phyloP scores from a whole-genome alignment of 2,888 invertebrate genomes.

The Lapara coniferarum region DNA sequence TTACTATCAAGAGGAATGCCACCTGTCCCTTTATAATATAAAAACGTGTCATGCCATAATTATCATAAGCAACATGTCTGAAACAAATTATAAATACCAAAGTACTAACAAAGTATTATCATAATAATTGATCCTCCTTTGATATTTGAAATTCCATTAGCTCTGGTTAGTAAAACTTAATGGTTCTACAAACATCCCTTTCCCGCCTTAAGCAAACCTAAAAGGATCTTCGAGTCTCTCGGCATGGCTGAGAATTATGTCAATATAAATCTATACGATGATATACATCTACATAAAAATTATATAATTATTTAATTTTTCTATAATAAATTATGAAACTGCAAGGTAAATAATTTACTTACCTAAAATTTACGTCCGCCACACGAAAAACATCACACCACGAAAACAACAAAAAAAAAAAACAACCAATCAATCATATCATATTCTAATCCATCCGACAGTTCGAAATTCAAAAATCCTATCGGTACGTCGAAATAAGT shows the following conservation, averaged over 20 bases:
- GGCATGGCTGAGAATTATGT: too few species aligned
- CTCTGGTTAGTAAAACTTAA: neutral
- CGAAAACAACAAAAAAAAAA: slow-evolving; percentile 27
- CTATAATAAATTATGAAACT: too few species aligned
- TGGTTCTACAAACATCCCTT: neutral
- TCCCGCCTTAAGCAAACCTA: neutral
- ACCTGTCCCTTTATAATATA: too few species aligned
- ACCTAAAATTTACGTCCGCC: slow-evolving; percentile 48
- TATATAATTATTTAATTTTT: too few species aligned
- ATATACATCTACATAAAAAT: too few species aligned
- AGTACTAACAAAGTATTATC: too few species aligned
- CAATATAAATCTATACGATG: too few species aligned
- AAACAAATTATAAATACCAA: neutral
- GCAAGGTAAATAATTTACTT: slow-evolving; percentile 32
- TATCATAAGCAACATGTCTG: too few species aligned
- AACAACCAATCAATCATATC: slow-evolving; percentile 29
- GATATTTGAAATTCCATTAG: neutral
- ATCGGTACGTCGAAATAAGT: slow-evolving; percentile 33
- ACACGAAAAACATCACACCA: slow-evolving; percentile 42
- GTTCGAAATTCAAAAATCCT: slow-evolving; percentile 34
- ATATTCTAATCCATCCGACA: neutral
- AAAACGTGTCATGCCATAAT: too few species aligned
- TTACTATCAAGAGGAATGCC: too few species aligned
- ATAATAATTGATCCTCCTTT: neutral
- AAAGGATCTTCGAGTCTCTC: neutral